These are phyloP conservation scores for Saturnia pavonia DNA, from an alignment of 2,888 invertebrate genomes.

Conservation along the genomic window DNA sequence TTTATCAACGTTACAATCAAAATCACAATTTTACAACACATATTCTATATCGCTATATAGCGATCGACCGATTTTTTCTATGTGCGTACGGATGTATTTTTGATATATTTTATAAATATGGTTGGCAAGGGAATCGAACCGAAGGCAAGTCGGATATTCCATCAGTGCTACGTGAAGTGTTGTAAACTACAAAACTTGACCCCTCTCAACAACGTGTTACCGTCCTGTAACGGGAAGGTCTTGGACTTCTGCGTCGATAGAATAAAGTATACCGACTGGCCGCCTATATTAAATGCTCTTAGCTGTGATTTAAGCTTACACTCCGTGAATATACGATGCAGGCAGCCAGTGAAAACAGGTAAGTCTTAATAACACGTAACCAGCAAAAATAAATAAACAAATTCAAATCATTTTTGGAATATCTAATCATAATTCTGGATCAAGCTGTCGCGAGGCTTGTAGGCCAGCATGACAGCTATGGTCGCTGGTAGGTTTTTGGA, in stretches of 20 bases:
- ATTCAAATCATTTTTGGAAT: no score
- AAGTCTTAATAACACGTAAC: conserved; percentile 25
- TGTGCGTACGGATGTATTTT: conserved; percentile 50
- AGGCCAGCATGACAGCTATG: no score
- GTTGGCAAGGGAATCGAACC: conserved; percentile 69
- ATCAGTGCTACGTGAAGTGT: conserved; percentile 76
- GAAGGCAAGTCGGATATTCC: conserved; percentile 72
- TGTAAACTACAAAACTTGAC: conserved; percentile 76
- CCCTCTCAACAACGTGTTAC: conserved; percentile 64
- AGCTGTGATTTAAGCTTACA: conserved; percentile 87
- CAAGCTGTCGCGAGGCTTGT: no score
- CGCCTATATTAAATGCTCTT: conserved; percentile 87
- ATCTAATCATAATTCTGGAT: no score
- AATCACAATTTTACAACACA: background rate
- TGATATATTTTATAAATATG: conserved; percentile 55
- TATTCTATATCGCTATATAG: conserved; percentile 33
- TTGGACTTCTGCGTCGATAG: conserved; percentile 89
- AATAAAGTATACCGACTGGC: conserved; percentile 89
- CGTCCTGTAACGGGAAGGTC: conserved; percentile 72
- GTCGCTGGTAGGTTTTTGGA: no score
- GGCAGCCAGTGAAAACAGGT: conserved; percentile 75
- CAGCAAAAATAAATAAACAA: no score
- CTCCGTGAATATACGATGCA: conserved; percentile 85
- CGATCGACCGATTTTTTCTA: conserved; percentile 34
- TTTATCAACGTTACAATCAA: background rate